These are phyloP conservation scores for Centroberyx gerrardi DNA, from an alignment of 2,797 vertebrate species.

Conservation along the genomic window DNA sequence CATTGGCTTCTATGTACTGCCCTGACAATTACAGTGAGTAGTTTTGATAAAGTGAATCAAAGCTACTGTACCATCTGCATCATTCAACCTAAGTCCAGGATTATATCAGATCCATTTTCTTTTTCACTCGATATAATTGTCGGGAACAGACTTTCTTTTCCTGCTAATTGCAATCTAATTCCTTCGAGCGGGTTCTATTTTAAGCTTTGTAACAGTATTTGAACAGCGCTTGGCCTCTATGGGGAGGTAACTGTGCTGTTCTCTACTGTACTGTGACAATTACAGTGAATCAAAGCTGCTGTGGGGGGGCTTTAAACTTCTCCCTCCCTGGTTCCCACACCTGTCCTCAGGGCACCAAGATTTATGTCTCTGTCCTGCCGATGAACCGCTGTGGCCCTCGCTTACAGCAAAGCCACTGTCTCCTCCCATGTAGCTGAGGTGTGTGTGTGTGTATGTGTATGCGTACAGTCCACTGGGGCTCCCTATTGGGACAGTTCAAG, in stretches of 20 bases:
- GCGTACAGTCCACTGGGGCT: constrained; percentile 30
- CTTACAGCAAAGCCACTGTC: constrained; percentile 40
- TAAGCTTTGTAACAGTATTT: constrained; percentile 14
- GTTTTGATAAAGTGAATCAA: not conserved
- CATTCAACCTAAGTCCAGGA: not conserved
- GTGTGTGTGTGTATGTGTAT: constrained; percentile 37
- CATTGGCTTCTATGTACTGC: constrained; percentile 2
- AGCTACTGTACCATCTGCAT: not conserved
- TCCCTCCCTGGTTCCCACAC: constrained; percentile 64
- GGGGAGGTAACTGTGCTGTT: constrained; percentile 51
- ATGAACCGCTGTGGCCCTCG: constrained; percentile 51
- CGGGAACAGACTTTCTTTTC: not conserved
- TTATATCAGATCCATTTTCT: not conserved
- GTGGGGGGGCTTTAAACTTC: constrained; percentile 68
- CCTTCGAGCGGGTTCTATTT: constrained; percentile 29
- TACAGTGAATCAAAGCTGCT: constrained; percentile 74
- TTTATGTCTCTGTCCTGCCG: constrained; percentile 79
- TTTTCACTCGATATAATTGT: not conserved
- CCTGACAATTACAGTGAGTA: constrained; percentile 25
- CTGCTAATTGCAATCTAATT: constrained; percentile 39
- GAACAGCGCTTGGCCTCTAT: constrained; percentile 54
- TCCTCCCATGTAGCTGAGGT: constrained; percentile 20
- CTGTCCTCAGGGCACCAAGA: constrained; percentile 78
- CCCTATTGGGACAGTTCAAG: constrained; percentile 39
- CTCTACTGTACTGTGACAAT: constrained; percentile 75